phyloP scores from a whole-genome alignment of 2,113 vertebrate species.

The Aphyosemion australe region DNA sequence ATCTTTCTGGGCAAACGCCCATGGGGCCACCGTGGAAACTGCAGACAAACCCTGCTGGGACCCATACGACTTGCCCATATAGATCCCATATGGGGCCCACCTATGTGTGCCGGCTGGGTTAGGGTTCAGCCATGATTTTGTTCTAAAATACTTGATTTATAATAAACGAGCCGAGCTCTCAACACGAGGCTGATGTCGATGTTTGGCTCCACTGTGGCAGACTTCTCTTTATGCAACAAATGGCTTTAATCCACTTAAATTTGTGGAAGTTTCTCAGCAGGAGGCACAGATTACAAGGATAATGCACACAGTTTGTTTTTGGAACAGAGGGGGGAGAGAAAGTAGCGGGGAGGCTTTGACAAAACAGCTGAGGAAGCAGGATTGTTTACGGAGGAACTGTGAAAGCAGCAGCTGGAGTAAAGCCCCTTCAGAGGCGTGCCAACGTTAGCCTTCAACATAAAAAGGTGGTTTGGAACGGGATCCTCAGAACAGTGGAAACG shows the following conservation, averaged over 20 bases:
- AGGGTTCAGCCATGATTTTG: no score
- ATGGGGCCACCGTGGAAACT: no score
- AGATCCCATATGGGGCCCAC: no score
- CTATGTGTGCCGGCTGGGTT: no score
- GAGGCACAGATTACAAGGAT: constrained; percentile 59
- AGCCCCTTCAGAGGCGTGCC: constrained; percentile 30
- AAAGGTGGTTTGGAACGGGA: constrained; percentile 10
- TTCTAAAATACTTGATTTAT: constrained; percentile 25
- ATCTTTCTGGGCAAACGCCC: no score
- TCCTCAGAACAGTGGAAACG: constrained; percentile 3
- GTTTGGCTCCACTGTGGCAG: constrained; percentile 33
- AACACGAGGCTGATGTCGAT: constrained; percentile 41
- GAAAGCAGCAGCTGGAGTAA: constrained; percentile 44
- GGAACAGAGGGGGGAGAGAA: constrained; percentile 1
- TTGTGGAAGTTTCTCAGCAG: constrained; percentile 58
- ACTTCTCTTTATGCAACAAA: constrained; percentile 51
- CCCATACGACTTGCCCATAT: no score
- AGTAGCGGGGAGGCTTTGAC: constrained; percentile 20
- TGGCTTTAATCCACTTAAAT: constrained; percentile 60
- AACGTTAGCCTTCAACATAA: constrained; percentile 7
- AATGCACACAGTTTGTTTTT: constrained; percentile 30
- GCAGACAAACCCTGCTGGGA: no score
- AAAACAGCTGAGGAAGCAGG: constrained; percentile 38
- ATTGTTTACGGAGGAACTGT: constrained; percentile 52
- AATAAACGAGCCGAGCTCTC: constrained; percentile 8